Evolutionary conservation across 2,113 vertebrate species (phyloP).

Genomic region (Theristicus caerulescens): DNA sequence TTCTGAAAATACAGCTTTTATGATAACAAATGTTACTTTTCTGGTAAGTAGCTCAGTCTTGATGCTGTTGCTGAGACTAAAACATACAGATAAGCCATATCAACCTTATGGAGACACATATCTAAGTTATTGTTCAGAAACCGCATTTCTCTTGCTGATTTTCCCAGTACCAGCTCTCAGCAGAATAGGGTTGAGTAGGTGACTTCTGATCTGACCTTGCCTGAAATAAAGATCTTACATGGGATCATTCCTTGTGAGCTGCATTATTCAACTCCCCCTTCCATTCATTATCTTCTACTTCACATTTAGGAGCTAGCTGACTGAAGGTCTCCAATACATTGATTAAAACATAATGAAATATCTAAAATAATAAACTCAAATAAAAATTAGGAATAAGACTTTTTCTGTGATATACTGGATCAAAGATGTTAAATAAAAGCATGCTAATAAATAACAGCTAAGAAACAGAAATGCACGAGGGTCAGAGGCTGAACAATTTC

Average conservation of each 20-base stretch:
- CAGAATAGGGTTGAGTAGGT: background rate
- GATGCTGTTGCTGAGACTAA: background rate
- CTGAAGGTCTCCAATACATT: background rate
- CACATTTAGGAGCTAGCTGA: background rate
- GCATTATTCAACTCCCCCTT: background rate
- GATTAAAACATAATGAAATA: background rate
- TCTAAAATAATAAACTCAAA: background rate
- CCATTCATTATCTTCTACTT: background rate
- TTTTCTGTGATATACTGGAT: background rate
- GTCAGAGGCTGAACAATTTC: background rate
- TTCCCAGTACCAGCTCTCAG: background rate
- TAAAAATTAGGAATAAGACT: background rate
- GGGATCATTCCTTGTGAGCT: background rate
- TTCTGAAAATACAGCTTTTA: background rate
- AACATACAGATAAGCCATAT: background rate
- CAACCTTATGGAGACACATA: fast-evolving
- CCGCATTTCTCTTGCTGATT: background rate
- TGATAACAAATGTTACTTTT: background rate
- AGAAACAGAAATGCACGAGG: background rate
- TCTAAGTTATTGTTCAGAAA: background rate
- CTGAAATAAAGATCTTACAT: background rate
- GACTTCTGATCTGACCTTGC: background rate
- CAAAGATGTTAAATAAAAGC: background rate
- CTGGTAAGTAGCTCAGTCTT: background rate
- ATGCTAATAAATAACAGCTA: background rate